Evolutionary conservation across 2,888 invertebrate genomes (phyloP), one percentile per base, ranked within the genome.

Genomic region (Encarsia formosa): DNA sequence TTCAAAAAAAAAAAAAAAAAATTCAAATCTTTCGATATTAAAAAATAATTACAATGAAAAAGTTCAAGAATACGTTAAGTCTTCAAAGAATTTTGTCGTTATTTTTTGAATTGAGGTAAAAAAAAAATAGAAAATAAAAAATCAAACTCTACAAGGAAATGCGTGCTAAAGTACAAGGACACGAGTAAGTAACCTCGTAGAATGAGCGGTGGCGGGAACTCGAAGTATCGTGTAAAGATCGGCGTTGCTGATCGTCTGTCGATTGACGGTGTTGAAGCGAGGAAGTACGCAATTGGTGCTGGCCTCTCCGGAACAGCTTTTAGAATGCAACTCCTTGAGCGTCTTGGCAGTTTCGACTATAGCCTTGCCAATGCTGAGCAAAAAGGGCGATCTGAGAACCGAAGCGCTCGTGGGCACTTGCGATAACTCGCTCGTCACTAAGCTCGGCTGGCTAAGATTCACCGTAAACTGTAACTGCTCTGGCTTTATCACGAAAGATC

Each of bases 341-440:
- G 59, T 49, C 37, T 64, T 60, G 2, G 64, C 63, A 11, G 69
- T 55, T 31, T 65, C 65, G 22, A 69, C 49, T 8, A 73, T 63
- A 18, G 69, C 62, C 50, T 69, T 71, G 3, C 72, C 73, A 20
- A 73, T 63, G 6, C 63, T 60, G 1, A 71, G 56, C 1, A 73
- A 44, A 50, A 70, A 63, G 1, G 73, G 69, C 22, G 71, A 73
- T 22, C 66, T 63, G 4, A 63, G 59, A 0, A 67, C 59, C 1
- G 63, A 56, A n/a, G n/a, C n/a, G 22, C 57, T 53, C 20, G 47
- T 56, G 16, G 62, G 59, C 1, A 59, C 56, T 24, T 61, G 59
- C 2, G 62, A 49, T n/a, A 60, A 52, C 13, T 62, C 52, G 35
- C 61, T 59, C 1, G 62, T 48, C 1, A 60, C 24, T 26, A 66